Evolutionary conservation across 1,140 invertebrate genomes (phyloP), one percentile per base, ranked within the genome.

Genomic region (Heliconius hermathena): DNA sequence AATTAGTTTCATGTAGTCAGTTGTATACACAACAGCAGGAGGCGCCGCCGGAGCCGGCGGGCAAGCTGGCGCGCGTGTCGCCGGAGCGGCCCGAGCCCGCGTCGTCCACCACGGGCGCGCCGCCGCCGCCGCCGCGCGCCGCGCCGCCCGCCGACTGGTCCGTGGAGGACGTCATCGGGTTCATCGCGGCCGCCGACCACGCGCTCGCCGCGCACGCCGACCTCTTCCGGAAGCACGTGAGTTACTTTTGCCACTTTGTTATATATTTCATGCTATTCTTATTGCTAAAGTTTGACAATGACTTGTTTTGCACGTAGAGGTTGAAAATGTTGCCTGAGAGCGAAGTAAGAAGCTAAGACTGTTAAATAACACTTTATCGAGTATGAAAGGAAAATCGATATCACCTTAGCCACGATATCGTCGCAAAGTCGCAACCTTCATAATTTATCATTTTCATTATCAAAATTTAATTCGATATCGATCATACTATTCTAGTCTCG

Each of bases 141-240:
- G 84, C 84, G 88, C 98, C 98, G 84, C 98, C 98, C 6, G 95
- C 96, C 20, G 97, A 98, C 87, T 99, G 98, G 99, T 96, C 97
- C 11, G 98, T 99, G 76, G 98, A 99, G 91, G 98, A 99, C 90
- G 98, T 99, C 46, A 98, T 99, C 84, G 96, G 97, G 82, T 97
- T 98, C 91, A 99, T 99, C 81, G 97, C 96, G 52, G 96, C 97
- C 71, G 96, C 97, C 33, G 98, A 99, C 94, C 96, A 97, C 49
- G 96, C 96, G 22, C 95, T 99, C 22, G 96, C 96, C 36, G 96
- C 97, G 20, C 97, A 99, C 93, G 97, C 98, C n/a, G 98, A 99
- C 91, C 95, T 99, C 29, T 99, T 99, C 89, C 96, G 98, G 83
- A 98, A 97, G 96, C 98, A 99, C 95, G 98, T 99, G 91, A 97